Conservation (phyloP, 2,113 vertebrate genomes). For the Urocitellus parryii region DNA sequence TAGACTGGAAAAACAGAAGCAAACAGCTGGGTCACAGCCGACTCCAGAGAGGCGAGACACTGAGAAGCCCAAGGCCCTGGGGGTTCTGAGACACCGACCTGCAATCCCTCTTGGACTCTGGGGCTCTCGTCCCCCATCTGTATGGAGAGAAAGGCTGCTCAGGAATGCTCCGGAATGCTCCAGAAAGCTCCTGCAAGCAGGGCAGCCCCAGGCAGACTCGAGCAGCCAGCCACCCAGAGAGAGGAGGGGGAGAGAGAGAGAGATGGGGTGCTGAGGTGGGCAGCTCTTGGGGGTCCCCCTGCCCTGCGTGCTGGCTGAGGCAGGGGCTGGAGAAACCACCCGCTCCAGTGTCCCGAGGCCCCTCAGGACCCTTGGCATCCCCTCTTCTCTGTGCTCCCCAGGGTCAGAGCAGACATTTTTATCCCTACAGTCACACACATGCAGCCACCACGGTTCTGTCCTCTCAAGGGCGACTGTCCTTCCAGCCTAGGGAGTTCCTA, state of each 20-base stretch:
- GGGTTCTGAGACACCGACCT: constrained; percentile 58
- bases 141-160: constrained; percentile 75
- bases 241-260: neutral
- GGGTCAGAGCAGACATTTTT: neutral
- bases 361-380: neutral
- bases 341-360: neutral
- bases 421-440: neutral
- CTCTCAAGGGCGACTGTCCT: neutral
- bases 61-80: constrained; percentile 65
- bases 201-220: constrained; percentile 10
- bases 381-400: neutral
- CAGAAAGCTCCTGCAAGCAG: constrained; percentile 64
- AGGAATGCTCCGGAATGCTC: constrained; percentile 57
- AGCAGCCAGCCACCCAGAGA: constrained; percentile 48
- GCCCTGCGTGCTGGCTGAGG: neutral
- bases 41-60: neutral
- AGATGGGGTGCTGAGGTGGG: neutral
- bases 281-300: neutral
- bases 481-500: neutral
- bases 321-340: neutral
- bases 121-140: constrained; percentile 77
- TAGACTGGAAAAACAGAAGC: constrained; percentile 80
- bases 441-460: neutral
- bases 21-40: rapidly evolving
- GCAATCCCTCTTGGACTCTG: constrained; percentile 76